Evolutionary conservation across 2,113 vertebrate genomes (phyloP).

Genomic region (Etia nguti): DNA sequence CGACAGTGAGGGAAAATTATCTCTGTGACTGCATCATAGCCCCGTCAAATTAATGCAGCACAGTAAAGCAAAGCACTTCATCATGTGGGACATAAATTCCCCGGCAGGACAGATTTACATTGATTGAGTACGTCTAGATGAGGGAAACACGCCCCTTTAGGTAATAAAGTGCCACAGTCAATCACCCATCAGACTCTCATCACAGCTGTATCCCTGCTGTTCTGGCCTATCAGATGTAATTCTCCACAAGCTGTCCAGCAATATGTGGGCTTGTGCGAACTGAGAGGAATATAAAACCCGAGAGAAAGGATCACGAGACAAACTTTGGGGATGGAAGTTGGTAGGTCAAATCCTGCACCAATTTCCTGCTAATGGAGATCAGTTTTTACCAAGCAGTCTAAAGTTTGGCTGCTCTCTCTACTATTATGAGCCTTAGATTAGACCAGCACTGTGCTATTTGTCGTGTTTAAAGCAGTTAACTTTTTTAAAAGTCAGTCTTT

Average conservation of each 20-base stretch:
- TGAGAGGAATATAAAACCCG: not conserved
- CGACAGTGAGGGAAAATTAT: not conserved
- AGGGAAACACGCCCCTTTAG: conserved; percentile 41
- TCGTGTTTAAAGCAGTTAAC: not conserved
- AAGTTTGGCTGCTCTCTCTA: not conserved
- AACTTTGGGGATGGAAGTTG: not conserved
- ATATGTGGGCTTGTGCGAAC: not conserved
- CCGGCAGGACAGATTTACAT: conserved; percentile 45
- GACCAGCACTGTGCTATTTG: not conserved
- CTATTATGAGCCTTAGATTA: not conserved
- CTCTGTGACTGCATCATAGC: not conserved
- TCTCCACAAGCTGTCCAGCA: not conserved
- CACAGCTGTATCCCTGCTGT: conserved; percentile 5
- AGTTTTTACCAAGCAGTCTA: not conserved
- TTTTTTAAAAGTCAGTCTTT: not conserved
- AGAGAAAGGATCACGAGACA: not conserved
- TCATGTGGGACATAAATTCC: conserved; percentile 35
- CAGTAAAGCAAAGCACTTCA: conserved; percentile 19
- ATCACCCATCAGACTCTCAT: conserved; percentile 41
- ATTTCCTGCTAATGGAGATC: not conserved
- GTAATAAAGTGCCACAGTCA: conserved; percentile 51
- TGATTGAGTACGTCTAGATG: conserved; percentile 42
- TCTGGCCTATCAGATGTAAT: not conserved
- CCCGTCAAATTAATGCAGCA: conserved; percentile 29
- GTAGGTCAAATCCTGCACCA: not conserved